These are phyloP conservation scores for Naja naja DNA, from an alignment of 2,113 vertebrate species.

Conservation along the genomic window DNA sequence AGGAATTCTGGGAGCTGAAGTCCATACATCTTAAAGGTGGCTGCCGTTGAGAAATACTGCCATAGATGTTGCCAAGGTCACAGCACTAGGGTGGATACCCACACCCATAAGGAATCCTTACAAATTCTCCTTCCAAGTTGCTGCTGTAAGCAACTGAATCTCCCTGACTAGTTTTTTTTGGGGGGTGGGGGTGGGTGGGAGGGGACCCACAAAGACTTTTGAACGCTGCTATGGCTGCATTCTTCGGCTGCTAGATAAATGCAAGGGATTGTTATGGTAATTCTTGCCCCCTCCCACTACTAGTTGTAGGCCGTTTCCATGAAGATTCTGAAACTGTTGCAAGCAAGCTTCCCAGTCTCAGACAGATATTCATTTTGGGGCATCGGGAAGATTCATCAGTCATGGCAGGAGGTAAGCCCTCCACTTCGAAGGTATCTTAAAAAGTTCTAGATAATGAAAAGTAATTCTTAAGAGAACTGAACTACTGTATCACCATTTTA, in stretches of 20 bases:
- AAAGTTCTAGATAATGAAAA: not conserved
- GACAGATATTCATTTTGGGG: not conserved
- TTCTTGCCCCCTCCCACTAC: not conserved
- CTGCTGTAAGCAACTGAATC: not conserved
- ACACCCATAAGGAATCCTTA: not conserved
- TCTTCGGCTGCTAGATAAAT: not conserved
- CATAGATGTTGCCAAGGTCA: not conserved
- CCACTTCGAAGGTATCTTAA: not conserved
- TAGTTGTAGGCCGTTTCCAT: not conserved
- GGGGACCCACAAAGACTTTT: not conserved
- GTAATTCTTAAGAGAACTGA: not conserved
- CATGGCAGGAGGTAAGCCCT: slow-evolving; percentile 17
- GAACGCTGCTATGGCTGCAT: not conserved
- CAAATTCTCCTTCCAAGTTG: not conserved
- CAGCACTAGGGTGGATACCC: not conserved
- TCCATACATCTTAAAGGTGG: not conserved
- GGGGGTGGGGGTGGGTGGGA: too few species aligned
- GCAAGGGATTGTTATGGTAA: not conserved
- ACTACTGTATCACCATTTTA: not conserved
- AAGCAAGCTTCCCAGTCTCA: not conserved
- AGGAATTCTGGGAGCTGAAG: not conserved
- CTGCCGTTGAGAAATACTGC: not conserved
- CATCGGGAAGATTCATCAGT: not conserved
- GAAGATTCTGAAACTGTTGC: not conserved
- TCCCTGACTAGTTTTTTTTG: not conserved